Evolutionary conservation across 2,888 invertebrate species (phyloP).

Genomic region (Leptopterna dolabrata): DNA sequence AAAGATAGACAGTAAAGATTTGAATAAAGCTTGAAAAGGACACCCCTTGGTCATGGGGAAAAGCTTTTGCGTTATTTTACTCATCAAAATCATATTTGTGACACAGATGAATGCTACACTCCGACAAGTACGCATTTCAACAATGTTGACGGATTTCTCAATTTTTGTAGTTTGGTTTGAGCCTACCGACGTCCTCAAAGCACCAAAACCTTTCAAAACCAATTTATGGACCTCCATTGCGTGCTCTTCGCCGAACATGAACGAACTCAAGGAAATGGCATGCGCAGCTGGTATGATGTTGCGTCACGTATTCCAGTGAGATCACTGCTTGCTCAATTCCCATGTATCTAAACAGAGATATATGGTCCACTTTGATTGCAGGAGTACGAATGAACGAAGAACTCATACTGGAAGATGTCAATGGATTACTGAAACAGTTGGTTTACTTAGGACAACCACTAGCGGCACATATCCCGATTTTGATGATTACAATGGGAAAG

Average conservation of each 20-base stretch:
- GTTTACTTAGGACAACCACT: slow-evolving; percentile 52
- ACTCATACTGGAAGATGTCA: slow-evolving; percentile 11
- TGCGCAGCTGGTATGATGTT: slow-evolving; percentile 61
- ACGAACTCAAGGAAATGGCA: slow-evolving; percentile 79
- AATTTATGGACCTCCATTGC: slow-evolving; percentile 69
- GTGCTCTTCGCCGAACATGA: slow-evolving; percentile 83
- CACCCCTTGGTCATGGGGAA: too few species aligned
- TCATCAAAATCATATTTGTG: too few species aligned
- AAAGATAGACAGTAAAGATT: too few species aligned
- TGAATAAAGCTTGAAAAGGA: too few species aligned
- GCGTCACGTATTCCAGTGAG: not conserved
- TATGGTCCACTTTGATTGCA: not conserved
- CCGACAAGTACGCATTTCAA: too few species aligned
- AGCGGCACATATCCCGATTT: slow-evolving; percentile 49
- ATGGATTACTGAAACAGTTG: slow-evolving; percentile 50
- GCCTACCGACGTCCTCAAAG: slow-evolving; percentile 85
- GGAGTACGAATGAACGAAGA: slow-evolving; percentile 48
- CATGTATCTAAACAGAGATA: not conserved
- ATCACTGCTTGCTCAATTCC: not conserved
- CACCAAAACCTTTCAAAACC: slow-evolving; percentile 76
- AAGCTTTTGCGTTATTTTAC: too few species aligned
- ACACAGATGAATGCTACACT: too few species aligned
- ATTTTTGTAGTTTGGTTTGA: slow-evolving; percentile 88
- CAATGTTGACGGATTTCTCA: too few species aligned
- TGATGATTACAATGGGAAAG: slow-evolving; percentile 63